A percentile compares a stretch with the other conserved stretches of the same genome.
Evolutionary conservation across 2,888 invertebrate species (phyloP).

Genomic region (Dolomedes plantarius): DNA sequence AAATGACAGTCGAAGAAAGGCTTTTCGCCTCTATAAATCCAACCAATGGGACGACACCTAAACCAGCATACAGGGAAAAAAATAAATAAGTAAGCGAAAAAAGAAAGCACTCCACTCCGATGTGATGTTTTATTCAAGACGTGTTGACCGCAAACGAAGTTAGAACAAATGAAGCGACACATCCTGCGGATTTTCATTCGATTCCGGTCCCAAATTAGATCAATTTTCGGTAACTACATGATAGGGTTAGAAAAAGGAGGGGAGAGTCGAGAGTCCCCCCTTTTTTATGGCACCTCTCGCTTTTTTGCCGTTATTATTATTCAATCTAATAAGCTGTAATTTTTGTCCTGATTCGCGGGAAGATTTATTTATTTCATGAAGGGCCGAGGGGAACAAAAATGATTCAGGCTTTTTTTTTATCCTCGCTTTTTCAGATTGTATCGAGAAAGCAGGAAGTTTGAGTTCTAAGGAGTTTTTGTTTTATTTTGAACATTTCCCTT

Average conservation of each 20-base stretch:
- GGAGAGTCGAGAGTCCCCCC: not conserved
- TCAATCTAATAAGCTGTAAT: conserved; percentile 64
- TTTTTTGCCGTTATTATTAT: conserved; percentile 38
- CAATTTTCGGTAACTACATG: conserved; percentile 72
- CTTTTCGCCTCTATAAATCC: not conserved
- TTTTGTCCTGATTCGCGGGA: conserved; percentile 27
- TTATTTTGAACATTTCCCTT: conserved; percentile 7
- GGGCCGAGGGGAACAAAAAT: too few species aligned
- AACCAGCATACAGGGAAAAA: not conserved
- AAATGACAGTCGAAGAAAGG: not conserved
- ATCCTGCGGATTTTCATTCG: conserved; percentile 64
- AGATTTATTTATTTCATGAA: conserved; percentile 16
- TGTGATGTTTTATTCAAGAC: conserved; percentile 71
- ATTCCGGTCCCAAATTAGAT: conserved; percentile 63
- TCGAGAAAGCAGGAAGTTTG: too few species aligned
- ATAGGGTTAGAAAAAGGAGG: conserved; percentile 66
- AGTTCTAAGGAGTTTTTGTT: not conserved
- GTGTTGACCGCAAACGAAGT: conserved; percentile 71
- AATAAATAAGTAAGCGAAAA: not conserved
- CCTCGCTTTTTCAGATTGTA: not conserved
- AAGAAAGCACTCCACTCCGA: not conserved
- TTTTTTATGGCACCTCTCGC: conserved; percentile 10
- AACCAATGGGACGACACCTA: not conserved
- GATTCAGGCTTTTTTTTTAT: not conserved
- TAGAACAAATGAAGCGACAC: conserved; percentile 64